A percentile compares a stretch with the other conserved stretches of the same genome.
Evolutionary conservation across 2,797 vertebrate genomes (phyloP).

Genomic region (Eremophila alpestris): DNA sequence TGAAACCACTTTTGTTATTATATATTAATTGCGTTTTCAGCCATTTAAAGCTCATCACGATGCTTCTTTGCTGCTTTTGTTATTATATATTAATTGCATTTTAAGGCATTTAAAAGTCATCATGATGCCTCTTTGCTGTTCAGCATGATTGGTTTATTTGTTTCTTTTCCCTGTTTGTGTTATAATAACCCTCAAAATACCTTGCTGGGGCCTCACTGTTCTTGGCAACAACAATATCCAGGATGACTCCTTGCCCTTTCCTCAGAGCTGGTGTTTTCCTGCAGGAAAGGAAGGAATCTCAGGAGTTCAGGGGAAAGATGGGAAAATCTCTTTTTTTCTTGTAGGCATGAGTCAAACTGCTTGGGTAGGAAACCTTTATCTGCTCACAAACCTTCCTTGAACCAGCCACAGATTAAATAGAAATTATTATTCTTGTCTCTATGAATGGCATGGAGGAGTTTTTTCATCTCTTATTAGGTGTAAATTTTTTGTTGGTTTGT

Average conservation of each 20-base stretch:
- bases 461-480: background rate
- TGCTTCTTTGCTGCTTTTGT: background rate
- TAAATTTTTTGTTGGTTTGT: background rate
- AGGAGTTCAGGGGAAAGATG: background rate
- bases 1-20: slow-evolving; percentile 2
- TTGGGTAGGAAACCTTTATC: background rate
- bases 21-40: slow-evolving; percentile 13
- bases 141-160: background rate
- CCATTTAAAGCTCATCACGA: background rate
- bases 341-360: accelerated
- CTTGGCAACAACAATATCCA: background rate
- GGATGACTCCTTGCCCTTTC: background rate
- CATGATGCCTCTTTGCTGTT: background rate
- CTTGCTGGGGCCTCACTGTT: background rate
- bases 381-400: background rate
- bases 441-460: background rate
- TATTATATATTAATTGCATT: slow-evolving; percentile 12
- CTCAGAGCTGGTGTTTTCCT: background rate
- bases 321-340: background rate
- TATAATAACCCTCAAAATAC: background rate
- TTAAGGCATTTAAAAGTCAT: background rate
- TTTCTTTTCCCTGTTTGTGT: background rate
- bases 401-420: accelerated
- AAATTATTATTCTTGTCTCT: background rate
- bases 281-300: background rate